Evolutionary conservation across 2,797 vertebrate genomes (phyloP), one percentile per base, ranked within the genome.

Genomic region (Muraenolepis orangiensis): DNA sequence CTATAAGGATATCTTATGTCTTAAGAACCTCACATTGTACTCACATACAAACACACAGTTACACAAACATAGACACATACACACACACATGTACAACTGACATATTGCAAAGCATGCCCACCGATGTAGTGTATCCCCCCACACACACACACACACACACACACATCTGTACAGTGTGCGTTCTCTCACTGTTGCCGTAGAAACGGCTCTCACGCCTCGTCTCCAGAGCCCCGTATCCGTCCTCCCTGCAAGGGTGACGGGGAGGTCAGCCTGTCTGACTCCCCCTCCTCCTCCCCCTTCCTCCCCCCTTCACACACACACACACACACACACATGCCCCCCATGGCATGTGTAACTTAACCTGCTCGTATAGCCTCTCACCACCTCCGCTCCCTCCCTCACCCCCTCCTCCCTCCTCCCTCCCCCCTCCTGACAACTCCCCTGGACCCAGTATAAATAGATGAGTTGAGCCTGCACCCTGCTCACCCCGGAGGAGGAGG

Each of bases 341-440:
- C 82, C 85, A 82, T 86, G 89, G 89, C 90, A 90, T 92, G 90
- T 93, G 93, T 93, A 94, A 93, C 90, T 87, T 88, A 91, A 94
- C 91, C 93, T 90, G 83, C 82, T 81, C 84, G 83, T 79, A 84
- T 88, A 74, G 80, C 76, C 76, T 80, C 81, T 77, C 76, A 75
- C 72, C 31, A 18, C 77, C 76, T 73, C 77, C 78, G 61, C 0
- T 79, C 66, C 74, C 79, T 68, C 40, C 26, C 78, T 74, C 74
- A 75, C 77, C 69, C 0, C 80, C 66, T 73, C 78, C 69, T 38
- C 70, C 76, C 74, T 26, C 77, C 14, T 31, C 66, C 76, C 73
- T 32, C 31, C 18, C 12, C 18, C 12, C 30, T 10, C 30, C 66
- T 31, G 31, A 42, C 73, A 72, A 78, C 82, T 83, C 80, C 82